phyloP scores from a whole-genome alignment of 2,113 vertebrate genomes.

The Trachemys scripta region DNA sequence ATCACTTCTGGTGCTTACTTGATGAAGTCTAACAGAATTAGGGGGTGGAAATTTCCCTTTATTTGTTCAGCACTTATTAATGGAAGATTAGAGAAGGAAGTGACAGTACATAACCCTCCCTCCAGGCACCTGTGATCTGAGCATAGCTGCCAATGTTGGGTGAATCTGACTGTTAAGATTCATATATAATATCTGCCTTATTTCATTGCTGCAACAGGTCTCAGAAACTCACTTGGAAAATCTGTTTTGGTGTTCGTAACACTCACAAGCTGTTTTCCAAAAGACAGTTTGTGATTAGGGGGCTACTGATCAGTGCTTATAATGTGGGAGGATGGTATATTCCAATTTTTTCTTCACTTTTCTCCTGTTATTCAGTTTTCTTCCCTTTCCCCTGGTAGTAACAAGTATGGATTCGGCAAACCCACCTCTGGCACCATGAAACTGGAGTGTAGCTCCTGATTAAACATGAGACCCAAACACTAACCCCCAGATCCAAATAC shows the following conservation, averaged over 20 bases:
- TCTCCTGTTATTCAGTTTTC: not conserved
- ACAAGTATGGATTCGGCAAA: not conserved
- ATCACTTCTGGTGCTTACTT: not conserved
- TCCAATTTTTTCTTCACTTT: not conserved
- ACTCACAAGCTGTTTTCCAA: not conserved
- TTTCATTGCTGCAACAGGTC: not conserved
- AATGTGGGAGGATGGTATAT: not conserved
- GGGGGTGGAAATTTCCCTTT: not conserved
- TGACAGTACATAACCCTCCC: rapidly evolving
- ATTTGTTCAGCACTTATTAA: not conserved
- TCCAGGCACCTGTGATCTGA: not conserved
- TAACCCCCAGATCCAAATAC: rapidly evolving
- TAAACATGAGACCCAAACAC: not conserved
- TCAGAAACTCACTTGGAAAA: not conserved
- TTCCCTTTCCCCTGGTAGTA: not conserved
- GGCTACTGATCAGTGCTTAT: too few species aligned
- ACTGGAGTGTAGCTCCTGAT: not conserved
- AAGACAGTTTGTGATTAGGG: not conserved
- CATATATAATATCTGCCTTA: not conserved
- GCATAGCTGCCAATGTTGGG: too few species aligned
- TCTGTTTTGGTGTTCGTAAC: not conserved
- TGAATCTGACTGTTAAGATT: not conserved
- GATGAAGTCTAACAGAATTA: not conserved
- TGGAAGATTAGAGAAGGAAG: not conserved
- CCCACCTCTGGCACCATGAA: not conserved